These are phyloP conservation scores for Aphrophora alni DNA, from an alignment of 2,888 invertebrate genomes.

Conservation along the genomic window DNA sequence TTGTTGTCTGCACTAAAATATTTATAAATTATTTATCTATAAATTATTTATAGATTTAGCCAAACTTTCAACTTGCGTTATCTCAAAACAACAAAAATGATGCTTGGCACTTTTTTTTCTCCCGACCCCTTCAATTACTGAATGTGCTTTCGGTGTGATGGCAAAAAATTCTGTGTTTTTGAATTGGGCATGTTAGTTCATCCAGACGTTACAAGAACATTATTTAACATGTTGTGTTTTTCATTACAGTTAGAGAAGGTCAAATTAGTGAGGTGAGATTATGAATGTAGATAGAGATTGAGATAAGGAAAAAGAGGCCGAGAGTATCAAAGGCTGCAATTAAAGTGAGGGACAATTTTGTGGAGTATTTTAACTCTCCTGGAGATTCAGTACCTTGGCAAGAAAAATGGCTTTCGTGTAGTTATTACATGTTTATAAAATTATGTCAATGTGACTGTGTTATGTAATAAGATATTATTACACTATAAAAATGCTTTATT, in stretches of 20 bases:
- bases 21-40: too few species aligned
- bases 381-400: slow-evolving; percentile 23
- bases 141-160: slow-evolving; percentile 34
- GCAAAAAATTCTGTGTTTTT: slow-evolving; percentile 11
- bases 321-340: slow-evolving; percentile 28
- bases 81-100: slow-evolving; percentile 11
- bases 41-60: too few species aligned
- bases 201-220: slow-evolving; percentile 17
- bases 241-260: slow-evolving; percentile 22
- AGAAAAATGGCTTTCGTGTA: slow-evolving; percentile 23
- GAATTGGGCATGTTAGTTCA: slow-evolving; percentile 11
- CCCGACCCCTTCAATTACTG: slow-evolving; percentile 14
- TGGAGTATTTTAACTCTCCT: slow-evolving; percentile 22
- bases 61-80: slow-evolving; percentile 4
- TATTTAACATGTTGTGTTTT: slow-evolving; percentile 28
- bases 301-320: too few species aligned
- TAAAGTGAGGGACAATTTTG: slow-evolving; percentile 22
- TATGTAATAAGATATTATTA: too few species aligned
- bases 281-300: too few species aligned
- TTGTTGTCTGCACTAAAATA: slow-evolving; percentile 13
- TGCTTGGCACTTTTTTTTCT: slow-evolving; percentile 4
- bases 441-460: too few species aligned
- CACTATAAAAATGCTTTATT: too few species aligned
- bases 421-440: too few species aligned
- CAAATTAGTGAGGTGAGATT: background rate